Base-by-base conservation (phyloP, 2,797 vertebrate species). In the Buceros bicornis region DNA sequence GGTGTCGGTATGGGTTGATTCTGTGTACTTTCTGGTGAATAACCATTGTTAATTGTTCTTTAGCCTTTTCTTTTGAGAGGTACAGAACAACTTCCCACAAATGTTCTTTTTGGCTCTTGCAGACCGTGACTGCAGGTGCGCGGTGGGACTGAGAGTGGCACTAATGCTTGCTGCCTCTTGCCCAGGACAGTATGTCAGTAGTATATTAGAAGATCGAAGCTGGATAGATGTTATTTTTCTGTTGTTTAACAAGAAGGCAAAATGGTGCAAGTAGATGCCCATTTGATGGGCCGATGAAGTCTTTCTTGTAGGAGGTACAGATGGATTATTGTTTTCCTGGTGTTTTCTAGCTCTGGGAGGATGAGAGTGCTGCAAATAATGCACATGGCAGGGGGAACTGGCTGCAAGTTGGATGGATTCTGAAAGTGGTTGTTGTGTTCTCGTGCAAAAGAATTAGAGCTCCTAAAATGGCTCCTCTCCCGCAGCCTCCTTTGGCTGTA, bases 21-120 rank as follows among this genome's bases (percentile, higher is more conserved):
- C 77, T 48, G 9, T 84, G 60, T 85, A 6, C 81, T 82, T 84
- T 82, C 65, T 93, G 29, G 64, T 84, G 73, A 92, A 91, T 88
- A 93, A 80, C 93, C 73, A 93, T 89, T 91, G 90, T 95, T 91
- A 84, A 87, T 94, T 95, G 91, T 95, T 95, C 87, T 84, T 58
- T 33, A 87, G 93, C 87, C 57, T 78, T 82, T 86, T 69, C 89
- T 96, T 89, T 80, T 73, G 83, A 77, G 58, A 56, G 48, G 82
- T 92, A 14, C 93, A 61, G 51, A 71, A 47, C 81, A 80, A 45
- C 50, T 94, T 90, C 40, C 86, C 87, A 28, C 64, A 29, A 1
- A 66, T 70, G 83, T 69, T 88, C 77, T 33, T 81, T 79, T 76
- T 93, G 93, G 70, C 92, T 86, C 61, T 88, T 40, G 45, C 76